A percentile compares a stretch with the other conserved stretches of the same genome.
Conservation (phyloP, 1,140 invertebrate genomes). For the Brachionus paranguensis region DNA sequence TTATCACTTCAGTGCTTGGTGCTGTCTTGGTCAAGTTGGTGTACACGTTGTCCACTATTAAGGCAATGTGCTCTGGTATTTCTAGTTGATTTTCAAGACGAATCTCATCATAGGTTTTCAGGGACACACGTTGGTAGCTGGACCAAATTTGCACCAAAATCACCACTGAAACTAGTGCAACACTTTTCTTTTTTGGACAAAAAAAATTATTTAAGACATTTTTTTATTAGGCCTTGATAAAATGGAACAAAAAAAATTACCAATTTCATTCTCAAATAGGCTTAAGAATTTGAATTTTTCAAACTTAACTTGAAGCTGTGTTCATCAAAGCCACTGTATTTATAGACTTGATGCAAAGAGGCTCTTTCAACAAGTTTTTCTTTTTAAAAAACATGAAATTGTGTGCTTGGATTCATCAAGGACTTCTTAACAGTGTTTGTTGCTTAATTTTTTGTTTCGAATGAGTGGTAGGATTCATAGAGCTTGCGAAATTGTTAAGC, state of each 20-base stretch:
- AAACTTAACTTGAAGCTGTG: background rate
- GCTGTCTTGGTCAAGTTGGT: background rate
- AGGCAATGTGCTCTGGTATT: background rate
- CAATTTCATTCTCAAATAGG: background rate
- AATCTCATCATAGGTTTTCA: conserved; percentile 11
- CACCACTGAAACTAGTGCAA: background rate
- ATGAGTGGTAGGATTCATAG: background rate
- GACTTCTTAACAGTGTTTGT: background rate
- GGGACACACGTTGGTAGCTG: background rate
- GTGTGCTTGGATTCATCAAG: background rate
- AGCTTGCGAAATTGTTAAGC: too few relatives aligned
- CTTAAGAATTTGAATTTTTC: background rate
- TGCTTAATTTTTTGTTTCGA: background rate
- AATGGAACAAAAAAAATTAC: background rate
- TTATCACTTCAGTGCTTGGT: background rate
- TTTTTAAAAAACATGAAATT: background rate
- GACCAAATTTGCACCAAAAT: background rate
- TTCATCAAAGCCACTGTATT: background rate
- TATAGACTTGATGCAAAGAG: background rate
- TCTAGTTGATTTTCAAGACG: background rate
- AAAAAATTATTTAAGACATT: background rate
- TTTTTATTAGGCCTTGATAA: background rate
- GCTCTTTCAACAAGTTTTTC: background rate
- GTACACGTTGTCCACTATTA: background rate
- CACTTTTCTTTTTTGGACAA: background rate